phyloP scores from a whole-genome alignment of 2,888 invertebrate species.

The Drosophila greeni region DNA sequence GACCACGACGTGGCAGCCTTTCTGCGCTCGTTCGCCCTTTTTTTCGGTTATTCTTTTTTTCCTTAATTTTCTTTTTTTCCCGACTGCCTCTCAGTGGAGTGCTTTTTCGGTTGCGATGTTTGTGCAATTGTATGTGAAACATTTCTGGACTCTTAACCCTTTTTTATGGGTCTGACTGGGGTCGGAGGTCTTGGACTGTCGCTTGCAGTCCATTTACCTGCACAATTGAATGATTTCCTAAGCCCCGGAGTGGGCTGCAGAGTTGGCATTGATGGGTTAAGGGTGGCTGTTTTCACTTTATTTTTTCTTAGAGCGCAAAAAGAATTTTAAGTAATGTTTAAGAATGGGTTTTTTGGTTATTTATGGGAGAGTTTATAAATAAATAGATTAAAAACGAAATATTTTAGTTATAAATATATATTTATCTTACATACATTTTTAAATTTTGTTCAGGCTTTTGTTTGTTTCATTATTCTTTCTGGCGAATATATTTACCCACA shows the following conservation, averaged over 20 bases:
- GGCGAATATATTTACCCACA: neutral
- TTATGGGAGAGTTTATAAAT: neutral
- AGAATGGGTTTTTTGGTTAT: neutral
- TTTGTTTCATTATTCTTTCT: neutral
- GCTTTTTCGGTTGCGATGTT: conserved; percentile 33
- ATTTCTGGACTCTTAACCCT: conserved; percentile 53
- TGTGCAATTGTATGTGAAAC: conserved; percentile 69
- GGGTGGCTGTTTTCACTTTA: conserved; percentile 20
- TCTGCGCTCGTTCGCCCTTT: conserved; percentile 34
- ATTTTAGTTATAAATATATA: neutral
- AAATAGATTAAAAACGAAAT: neutral
- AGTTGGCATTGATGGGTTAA: conserved; percentile 12
- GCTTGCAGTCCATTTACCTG: conserved; percentile 78
- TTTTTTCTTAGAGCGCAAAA: conserved; percentile 19
- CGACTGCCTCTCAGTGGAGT: conserved; percentile 31
- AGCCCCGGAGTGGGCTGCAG: conserved; percentile 50
- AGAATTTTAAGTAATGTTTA: conserved; percentile 17
- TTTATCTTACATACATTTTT: neutral
- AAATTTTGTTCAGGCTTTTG: neutral
- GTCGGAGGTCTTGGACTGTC: conserved; percentile 53
- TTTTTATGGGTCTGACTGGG: conserved; percentile 32
- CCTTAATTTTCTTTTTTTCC: neutral
- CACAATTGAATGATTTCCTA: conserved; percentile 77
- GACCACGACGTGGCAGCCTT: conserved; percentile 50
- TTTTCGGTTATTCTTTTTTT: conserved; percentile 8